Base-by-base conservation (phyloP, 2,113 vertebrate genomes). In the Scomber scombrus region DNA sequence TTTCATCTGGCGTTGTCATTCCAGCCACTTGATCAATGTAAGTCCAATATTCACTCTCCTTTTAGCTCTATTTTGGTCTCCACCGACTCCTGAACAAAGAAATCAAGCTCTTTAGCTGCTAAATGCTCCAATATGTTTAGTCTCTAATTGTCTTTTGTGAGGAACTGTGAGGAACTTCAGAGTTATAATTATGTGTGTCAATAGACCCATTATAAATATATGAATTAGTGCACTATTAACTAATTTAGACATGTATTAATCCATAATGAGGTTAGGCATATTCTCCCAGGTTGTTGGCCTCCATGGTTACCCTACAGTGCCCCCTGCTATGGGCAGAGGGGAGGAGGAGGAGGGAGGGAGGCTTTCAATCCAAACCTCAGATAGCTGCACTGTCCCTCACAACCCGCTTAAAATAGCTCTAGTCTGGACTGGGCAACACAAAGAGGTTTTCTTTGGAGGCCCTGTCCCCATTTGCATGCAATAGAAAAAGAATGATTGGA, bases 371-470 rank as follows among this genome's bases (percentile, higher is more conserved):
- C 47, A 51, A 71, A 57, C 46, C 47, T 54, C 70, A 31, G 71
- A 50, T 75, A 75, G 31, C 64, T 29, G 19, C 73, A 43, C 74
- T 71, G 58, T 54, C 57, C 19, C 57, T 43, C 45, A 47, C 40
- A 65, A 23, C 21, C 43, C 0, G n/a, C 80, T 68, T 58, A 58
- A 63, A 75, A 76, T 69, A 78, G 50, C 56, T 50, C 52, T 12
- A 18, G 67, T 56, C 71, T 43, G 55, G 40, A 69, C 67, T 34
- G 62, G 21, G 11, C 34, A 60, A 29, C 54, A 65, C 74, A 78
- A 68, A 78, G 65, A 56, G 75, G 45, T 23, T 68, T 58, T 69
- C 61, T 80, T 64, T 70, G 34, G 45, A 70, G 29, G 7, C 50
- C 43, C 19, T 14, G 43, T 66, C 60, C 71, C 3, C 21, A 51